Base-by-base conservation (phyloP, 2,888 invertebrate genomes). In the Drosophila dives region DNA sequence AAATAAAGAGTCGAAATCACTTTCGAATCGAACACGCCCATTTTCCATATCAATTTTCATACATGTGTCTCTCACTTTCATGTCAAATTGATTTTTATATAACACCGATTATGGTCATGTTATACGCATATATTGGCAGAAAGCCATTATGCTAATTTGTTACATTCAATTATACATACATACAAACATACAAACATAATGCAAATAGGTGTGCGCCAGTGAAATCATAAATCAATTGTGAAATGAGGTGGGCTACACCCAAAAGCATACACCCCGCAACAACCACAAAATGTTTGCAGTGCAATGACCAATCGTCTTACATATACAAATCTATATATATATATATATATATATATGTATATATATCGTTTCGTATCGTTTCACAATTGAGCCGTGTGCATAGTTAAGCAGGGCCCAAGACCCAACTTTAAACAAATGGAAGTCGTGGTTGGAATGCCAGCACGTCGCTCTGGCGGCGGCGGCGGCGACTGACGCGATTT, bases 181-280 rank as follows among this genome's bases (percentile, higher is more conserved):
- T 0, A 40, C n/a, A 5, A 7, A 51, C 12, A n/a, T 3, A n/a
- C 50, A 32, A 3, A 51, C 23, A 48, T 64, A 68, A 73, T 61
- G 63, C 45, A 64, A 65, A 62, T 76, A 36, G 60, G 32, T 66
- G 64, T 75, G 56, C 56, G 75, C 62, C 67, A 73, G 81, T 80
- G 88, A 88, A 85, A 88, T 86, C 85, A 85, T 88, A 86, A 86
- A 85, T 88, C 85, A 85, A 77, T 88, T 87, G 87, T 76, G 81
- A 84, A 85, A 85, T 71, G 62, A 78, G 81, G 78, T 82, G 76
- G 79, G 80, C 69, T 83, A 80, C 65, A 66, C 75, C 77, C 86
- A 80, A 80, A 87, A 68, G 60, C 32, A 26, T 55, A 49, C 11
- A 40, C 29, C 10, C 23, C 49, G 8, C 49, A 50, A 32, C 29